Evolutionary conservation across 2,888 invertebrate genomes (phyloP), one percentile per base, ranked within the genome.

Genomic region (Campopleginae sp.): DNA sequence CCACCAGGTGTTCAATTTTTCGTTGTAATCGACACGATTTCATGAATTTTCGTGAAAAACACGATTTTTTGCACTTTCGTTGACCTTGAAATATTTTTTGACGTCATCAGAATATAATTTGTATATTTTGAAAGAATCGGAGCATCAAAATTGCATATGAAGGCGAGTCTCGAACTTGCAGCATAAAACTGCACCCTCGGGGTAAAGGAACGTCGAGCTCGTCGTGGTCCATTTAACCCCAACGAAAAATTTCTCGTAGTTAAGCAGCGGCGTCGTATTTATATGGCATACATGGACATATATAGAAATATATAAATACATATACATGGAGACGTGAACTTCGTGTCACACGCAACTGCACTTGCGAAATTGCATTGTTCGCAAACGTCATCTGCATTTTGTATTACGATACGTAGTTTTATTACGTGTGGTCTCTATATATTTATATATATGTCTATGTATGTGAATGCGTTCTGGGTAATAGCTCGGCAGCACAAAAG

Each of bases 331-430:
- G 51, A 75, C 75, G 72, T 58, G 79, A 86, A 84, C 71, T 87
- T 81, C 80, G 84, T 83, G 79, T 87, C 87, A 82, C 80, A 85
- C 85, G 84, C 86, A 87, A 87, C 85, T 85, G 84, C 84, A 84
- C 85, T 88, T 88, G 86, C 72, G 70, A 83, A 85, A 82, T 83
- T 80, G 81, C 85, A 85, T 83, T 79, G 83, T 85, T 80, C 85
- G 78, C 54, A 66, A 82, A 82, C 84, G 82, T 84, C 85, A 82
- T 82, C 82, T 85, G 77, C 74, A 85, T 86, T 85, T 78, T 75
- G 82, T 83, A 85, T 85, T 82, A 83, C 82, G 78, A 86, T 85
- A 83, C 79, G 80, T 65, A 83, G 65, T 85, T 86, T 86, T 86
- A 85, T 82, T 75, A 74, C 65, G 42, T 31, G 51, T 54, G 68